Conservation (phyloP, 2,113 vertebrate genomes). For the Platysteira castanea region DNA sequence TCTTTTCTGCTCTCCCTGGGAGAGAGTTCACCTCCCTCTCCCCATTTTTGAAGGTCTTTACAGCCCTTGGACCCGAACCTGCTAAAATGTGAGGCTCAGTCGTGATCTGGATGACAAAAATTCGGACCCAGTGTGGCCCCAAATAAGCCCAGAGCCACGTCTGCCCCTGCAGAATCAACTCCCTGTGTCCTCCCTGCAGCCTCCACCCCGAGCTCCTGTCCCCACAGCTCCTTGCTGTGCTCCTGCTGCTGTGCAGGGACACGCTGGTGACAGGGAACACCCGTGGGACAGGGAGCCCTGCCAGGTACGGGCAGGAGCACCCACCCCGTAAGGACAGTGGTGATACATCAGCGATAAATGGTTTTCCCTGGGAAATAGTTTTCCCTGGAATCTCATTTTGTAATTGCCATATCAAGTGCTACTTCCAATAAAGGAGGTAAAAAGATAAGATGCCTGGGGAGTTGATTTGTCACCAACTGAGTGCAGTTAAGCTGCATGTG, state of each 20-base stretch:
- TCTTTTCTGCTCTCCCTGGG: neutral
- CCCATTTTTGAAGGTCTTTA: neutral
- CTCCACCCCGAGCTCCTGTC: neutral
- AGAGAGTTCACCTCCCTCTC: neutral
- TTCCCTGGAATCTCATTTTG: neutral
- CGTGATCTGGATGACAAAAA: neutral
- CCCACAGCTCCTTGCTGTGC: neutral
- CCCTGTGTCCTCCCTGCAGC: neutral
- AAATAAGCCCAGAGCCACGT: fast-evolving
- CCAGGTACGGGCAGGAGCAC: neutral
- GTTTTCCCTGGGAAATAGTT: neutral
- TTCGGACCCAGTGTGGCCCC: neutral
- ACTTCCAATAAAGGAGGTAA: neutral
- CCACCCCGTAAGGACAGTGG: fast-evolving
- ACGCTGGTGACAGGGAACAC: neutral
- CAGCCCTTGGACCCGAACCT: neutral
- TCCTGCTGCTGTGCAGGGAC: neutral
- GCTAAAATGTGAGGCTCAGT: neutral
- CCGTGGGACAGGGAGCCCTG: neutral
- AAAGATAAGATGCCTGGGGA: neutral
- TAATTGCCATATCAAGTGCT: neutral
- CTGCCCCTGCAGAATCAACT: neutral
- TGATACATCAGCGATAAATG: neutral
- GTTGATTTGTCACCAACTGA: neutral
- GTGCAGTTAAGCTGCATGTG: neutral